Conservation (phyloP, 2,888 invertebrate genomes). For the Xanthia togata region DNA sequence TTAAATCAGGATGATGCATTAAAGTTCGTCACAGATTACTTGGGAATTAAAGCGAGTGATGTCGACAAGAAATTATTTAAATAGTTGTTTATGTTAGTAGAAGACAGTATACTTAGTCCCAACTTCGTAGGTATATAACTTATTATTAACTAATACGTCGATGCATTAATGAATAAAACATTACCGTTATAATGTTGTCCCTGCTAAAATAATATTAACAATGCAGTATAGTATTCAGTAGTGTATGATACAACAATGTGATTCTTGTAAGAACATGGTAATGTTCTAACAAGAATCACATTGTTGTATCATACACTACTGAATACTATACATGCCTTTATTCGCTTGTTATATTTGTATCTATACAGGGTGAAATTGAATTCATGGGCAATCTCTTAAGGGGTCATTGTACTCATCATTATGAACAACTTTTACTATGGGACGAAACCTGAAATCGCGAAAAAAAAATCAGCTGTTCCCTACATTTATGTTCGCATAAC, state of each 20-base stretch:
- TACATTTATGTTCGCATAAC: no score
- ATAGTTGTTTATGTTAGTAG: conserved; percentile 44
- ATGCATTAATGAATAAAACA: neutral
- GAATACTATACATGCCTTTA: no score
- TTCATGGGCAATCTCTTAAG: no score
- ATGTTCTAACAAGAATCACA: no score
- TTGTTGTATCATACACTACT: no score
- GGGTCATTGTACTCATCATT: no score
- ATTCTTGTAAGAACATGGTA: conserved; percentile 15
- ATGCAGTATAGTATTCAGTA: conserved; percentile 22
- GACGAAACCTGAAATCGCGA: no score
- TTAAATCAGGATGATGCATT: conserved; percentile 76
- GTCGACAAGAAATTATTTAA: conserved; percentile 73
- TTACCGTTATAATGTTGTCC: conserved; percentile 7
- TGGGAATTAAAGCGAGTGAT: conserved; percentile 74
- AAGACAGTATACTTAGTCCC: conserved; percentile 7
- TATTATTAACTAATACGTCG: neutral
- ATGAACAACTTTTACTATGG: no score
- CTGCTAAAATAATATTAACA: conserved; percentile 9
- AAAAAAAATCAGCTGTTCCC: no score
- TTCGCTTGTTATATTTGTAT: no score
- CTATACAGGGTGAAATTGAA: no score
- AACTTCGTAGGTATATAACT: neutral
- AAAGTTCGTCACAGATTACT: conserved; percentile 77
- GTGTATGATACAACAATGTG: conserved; percentile 15